Conservation (phyloP, 2,113 vertebrate species). For the Bubalus kerabau region DNA sequence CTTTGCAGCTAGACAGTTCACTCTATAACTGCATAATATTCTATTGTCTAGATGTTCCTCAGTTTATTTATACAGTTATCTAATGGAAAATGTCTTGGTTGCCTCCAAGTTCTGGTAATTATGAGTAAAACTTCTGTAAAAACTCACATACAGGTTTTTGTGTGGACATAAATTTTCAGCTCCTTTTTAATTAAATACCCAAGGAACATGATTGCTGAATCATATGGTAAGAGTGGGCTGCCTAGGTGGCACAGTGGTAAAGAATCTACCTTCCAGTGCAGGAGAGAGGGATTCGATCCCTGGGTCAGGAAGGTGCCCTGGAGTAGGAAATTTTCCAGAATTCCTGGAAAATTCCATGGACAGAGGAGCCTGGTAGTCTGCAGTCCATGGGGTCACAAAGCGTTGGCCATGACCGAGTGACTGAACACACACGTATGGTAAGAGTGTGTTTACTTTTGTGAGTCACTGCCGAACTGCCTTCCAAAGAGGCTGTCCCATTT, state of each 20-base stretch:
- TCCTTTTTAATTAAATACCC: background rate
- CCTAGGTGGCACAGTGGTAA: background rate
- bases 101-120: background rate
- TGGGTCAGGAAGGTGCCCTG: background rate
- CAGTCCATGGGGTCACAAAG: background rate
- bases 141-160: background rate
- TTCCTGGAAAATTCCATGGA: background rate
- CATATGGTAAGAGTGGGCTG: background rate
- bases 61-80: background rate
- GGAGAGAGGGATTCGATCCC: background rate
- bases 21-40: background rate
- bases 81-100: background rate
- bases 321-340: background rate
- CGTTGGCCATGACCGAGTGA: background rate
- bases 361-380: background rate
- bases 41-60: background rate
- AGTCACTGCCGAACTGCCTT: background rate
- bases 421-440: background rate
- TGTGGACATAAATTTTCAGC: background rate
- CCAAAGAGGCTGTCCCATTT: background rate
- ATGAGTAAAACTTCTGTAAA: background rate
- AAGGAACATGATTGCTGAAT: background rate
- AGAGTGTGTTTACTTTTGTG: background rate
- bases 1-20: background rate
- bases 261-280: background rate